Base-by-base conservation (phyloP, 2,888 invertebrate species). In the Athalia cordata region DNA sequence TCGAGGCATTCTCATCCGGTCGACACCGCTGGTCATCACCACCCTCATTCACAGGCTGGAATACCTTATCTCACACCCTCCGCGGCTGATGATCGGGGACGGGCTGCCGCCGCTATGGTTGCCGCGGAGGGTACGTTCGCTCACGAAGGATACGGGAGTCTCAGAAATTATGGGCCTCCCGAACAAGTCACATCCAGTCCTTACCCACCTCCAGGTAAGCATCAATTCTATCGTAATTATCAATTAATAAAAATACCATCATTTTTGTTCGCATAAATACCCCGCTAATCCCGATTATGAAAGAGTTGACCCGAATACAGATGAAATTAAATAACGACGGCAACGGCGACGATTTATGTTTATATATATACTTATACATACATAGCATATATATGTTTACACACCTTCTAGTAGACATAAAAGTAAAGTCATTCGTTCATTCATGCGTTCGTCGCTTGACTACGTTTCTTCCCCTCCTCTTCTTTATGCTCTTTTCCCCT, bases 161-260 rank as follows among this genome's bases (percentile, higher is more conserved):
- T 95, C 78, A 93, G 95, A 86, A 95, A 95, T 91, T 96, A 96
- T 90, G 92, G 92, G 55, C 93, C 92, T 77, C 94, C 94, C 3
- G 95, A 95, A 89, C 93, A 94, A 66, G 95, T 95, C 82, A 94
- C 94, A 85, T 94, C 94, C 85, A 94, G 94, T 79, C 95, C 95
- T 62, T 96, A 95, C 87, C 95, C 95, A 87, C 94, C 95, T 87
- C 94, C 95, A 93, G 95, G 96, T 93, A 93, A 93, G 88, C 92
- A 92, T 88, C 87, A 82, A 85, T 83, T 86, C 85, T 79, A 59
- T 5, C 5, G 8, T 55, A 5, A 0, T 45, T 8, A 29, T 13
- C 11, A 9, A 6, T 55, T 55, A 5, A 15, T 9, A 6, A 55
- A 13, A 49, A 15, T 55, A 43, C 43, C 4, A 11, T 7, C 4